Evolutionary conservation across 1,140 invertebrate species (phyloP), one percentile per base, ranked within the genome.

Genomic region (Yoshiicerus persimilis): DNA sequence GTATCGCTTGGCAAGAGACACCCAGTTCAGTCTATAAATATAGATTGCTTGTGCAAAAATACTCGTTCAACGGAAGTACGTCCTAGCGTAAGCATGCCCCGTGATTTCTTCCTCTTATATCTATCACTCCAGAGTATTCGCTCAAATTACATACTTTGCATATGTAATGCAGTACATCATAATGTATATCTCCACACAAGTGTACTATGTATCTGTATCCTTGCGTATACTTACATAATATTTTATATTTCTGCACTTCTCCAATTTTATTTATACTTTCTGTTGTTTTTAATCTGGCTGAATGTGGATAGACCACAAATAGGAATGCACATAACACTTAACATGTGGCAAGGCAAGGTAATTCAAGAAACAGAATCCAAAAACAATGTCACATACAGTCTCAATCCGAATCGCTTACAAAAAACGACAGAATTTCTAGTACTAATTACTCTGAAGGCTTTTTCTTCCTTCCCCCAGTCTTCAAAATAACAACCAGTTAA

Each of bases 1-100:
- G 75, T 36, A 80, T n/a, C 75, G 75, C 32, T 80, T 80, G 75
- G 75, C 75, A 80, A 34, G 30, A 80, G 75, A 80, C 75, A 80
- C 75, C 75, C 30, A 80, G 75, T 80, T 6, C 20, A 34, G 75
- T 80, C 75, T 80, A 80, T 80, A 80, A 80, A 80, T 80, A 80
- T 38, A 38, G 3, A 23, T 80, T 80, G 20, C 75, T 80, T 8
- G 75, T 80, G 75, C 75, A 80, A 80, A 80, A 80, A 80, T 36
- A 80, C 8, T 80, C 38, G 3, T 10, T 38, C 4, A 56, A 38
- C 75, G 34, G 75, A 80, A 30, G 75, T 80, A 38, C 25, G 64
- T 66, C 23, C 25, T 30, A 30, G 66, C 30, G 11, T 70, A 70
- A 30, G 47, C 66, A 70, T 70, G 27, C 66, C 66, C 66, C 30